Evolutionary conservation across 1,140 invertebrate genomes (phyloP), one percentile per base, ranked within the genome.

Genomic region (Saccostrea echinata): DNA sequence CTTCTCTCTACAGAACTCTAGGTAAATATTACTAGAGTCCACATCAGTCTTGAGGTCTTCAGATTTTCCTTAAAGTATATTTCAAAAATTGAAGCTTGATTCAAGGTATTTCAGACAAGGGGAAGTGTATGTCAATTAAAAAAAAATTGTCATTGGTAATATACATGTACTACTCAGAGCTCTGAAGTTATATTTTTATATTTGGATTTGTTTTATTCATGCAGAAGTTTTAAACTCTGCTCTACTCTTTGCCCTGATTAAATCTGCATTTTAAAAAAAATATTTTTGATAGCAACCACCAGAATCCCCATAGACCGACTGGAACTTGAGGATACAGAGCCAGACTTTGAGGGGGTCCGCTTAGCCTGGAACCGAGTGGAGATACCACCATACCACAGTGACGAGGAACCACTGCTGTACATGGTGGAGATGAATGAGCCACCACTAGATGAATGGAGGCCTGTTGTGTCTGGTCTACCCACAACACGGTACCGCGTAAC

Each of bases 341-440:
- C 91, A 53, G 93, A 92, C 55, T 90, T 90, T 53, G 88, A 91
- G 35, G 90, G 91, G 83, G 90, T 93, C 4, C 86, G 91, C 13
- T 85, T 94, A 82, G 88, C 90, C 83, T 94, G 93, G 93, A 86
- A 90, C 33, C 89, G 91, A 51, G 93, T 93, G 12, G 86, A 93
- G 18, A 91, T 94, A 8, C 93, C 93, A 12, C 91, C 92, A 16
- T 93, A 92, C 81, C 90, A 90, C 76, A 51, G 43, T n/a, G 91
- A 88, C n/a, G 93, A 94, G 13, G 91, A 91, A 57, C 93, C 93
- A 21, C 86, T 94, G 18, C 85, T 92, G 61, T 94, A 93, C 88
- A 92, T 93, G 91, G 90, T 94, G 53, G 94, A 94, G 87, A 89
- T 88, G 68, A 90, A 90, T 21, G 92, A 93, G 61, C 92, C 91